Evolutionary conservation across 1,140 invertebrate species (phyloP).

Genomic region (Galleria mellonella): DNA sequence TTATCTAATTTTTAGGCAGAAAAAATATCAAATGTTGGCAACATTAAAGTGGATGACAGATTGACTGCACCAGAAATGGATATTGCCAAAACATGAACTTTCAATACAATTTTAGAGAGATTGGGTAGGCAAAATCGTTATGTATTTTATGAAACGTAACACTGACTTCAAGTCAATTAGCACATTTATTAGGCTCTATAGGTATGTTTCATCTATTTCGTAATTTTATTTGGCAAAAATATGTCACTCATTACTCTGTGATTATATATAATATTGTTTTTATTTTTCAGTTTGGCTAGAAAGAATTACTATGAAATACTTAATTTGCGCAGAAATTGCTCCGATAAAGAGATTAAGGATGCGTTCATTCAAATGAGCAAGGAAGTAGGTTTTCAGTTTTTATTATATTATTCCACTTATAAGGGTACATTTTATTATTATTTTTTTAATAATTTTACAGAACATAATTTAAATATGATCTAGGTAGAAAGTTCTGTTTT

Average conservation of each 20-base stretch:
- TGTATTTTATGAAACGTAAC: conserved; percentile 45
- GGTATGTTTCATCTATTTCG: conserved; percentile 20
- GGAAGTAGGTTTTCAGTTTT: conserved; percentile 54
- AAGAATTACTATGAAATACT: conserved; percentile 75
- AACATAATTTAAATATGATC: too few species aligned
- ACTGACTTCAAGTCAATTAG: conserved; percentile 31
- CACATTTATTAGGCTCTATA: conserved; percentile 34
- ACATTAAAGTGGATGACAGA: too few species aligned
- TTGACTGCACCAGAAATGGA: conserved; percentile 25
- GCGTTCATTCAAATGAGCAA: conserved; percentile 76
- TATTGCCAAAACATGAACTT: conserved; percentile 42
- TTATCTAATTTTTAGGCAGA: too few species aligned
- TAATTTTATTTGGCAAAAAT: background rate
- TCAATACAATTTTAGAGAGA: conserved; percentile 15
- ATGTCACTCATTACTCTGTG: too few species aligned
- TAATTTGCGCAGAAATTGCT: conserved; percentile 70
- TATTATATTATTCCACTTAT: too few species aligned
- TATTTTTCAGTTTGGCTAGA: conserved; percentile 38
- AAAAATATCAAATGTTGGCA: too few species aligned
- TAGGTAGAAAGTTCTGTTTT: too few species aligned
- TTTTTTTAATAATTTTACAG: too few species aligned
- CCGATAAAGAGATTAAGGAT: conserved; percentile 74
- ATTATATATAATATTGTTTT: conserved; percentile 8
- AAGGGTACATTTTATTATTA: too few species aligned
- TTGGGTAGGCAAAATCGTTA: conserved; percentile 31